These are phyloP conservation scores for Chirona hameri DNA, from an alignment of 2,888 invertebrate species.

Conservation along the genomic window DNA sequence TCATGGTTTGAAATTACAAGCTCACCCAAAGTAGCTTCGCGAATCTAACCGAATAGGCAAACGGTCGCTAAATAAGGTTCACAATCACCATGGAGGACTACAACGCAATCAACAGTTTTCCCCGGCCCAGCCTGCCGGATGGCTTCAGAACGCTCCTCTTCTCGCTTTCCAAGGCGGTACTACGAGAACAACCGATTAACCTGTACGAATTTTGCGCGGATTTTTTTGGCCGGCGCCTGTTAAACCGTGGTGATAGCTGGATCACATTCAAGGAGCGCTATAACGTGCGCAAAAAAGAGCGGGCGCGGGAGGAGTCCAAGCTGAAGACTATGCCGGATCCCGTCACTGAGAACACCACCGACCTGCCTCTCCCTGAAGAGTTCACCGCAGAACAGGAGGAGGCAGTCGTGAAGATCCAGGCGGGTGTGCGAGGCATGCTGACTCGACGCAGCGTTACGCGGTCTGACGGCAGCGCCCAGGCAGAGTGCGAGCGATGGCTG, in stretches of 20 bases:
- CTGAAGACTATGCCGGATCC: not conserved
- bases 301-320: not conserved
- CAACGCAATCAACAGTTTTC: conserved; percentile 6
- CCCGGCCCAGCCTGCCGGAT: not conserved
- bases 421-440: not conserved
- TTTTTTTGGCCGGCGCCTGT: not conserved
- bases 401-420: not conserved
- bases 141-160: not conserved
- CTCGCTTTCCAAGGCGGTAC: not conserved
- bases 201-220: conserved; percentile 1
- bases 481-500: not conserved
- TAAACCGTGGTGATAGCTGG: not conserved
- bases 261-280: conserved; percentile 1
- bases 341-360: not conserved
- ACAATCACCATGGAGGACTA: not conserved
- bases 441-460: not conserved
- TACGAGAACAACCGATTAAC: not conserved
- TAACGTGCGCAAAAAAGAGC: not conserved
- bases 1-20: too few relatives aligned
- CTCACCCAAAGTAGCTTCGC: too few relatives aligned
- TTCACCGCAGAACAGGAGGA: not conserved
- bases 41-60: too few relatives aligned
- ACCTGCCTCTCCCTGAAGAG: not conserved
- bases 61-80: too few relatives aligned
- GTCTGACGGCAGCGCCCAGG: not conserved